A percentile compares a stretch with the other conserved stretches of the same genome.
phyloP scores from a whole-genome alignment of 1,140 invertebrate genomes.

The Pantala flavescens region DNA sequence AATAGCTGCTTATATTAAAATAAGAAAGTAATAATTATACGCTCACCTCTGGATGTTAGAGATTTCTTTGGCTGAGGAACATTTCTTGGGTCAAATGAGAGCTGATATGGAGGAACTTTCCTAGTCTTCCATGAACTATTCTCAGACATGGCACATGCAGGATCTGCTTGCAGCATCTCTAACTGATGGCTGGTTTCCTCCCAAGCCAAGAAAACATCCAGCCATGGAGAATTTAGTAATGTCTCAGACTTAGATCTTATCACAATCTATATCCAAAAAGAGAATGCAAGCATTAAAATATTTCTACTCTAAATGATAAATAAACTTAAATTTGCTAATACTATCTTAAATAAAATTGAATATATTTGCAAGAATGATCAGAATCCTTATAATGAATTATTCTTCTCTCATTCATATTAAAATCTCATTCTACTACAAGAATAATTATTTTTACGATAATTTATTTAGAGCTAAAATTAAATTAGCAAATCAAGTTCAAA shows the following conservation, averaged over 20 bases:
- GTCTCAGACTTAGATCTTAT: slow-evolving; percentile 48
- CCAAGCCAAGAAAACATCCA: slow-evolving; percentile 69
- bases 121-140: slow-evolving; percentile 46
- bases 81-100: slow-evolving; percentile 58
- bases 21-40: no score
- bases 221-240: slow-evolving; percentile 53
- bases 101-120: slow-evolving; percentile 44
- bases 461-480: no score
- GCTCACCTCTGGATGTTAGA: background rate
- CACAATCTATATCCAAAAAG: slow-evolving; percentile 33
- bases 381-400: no score
- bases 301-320: slow-evolving; percentile 16
- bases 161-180: slow-evolving; percentile 73
- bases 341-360: no score
- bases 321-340: slow-evolving; percentile 15
- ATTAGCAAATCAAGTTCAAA: no score
- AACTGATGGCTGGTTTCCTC: slow-evolving; percentile 90
- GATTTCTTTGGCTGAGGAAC: slow-evolving; percentile 3
- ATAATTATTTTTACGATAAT: no score
- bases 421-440: no score
- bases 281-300: slow-evolving; percentile 15
- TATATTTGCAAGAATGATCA: no score
- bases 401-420: no score
- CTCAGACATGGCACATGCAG: slow-evolving; percentile 68
- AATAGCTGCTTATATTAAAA: no score